Percentiles rank a stretch among this genome's conserved stretches.
Evolutionary conservation across 2,888 invertebrate species (phyloP).

Genomic region (Acrobasis repandana): DNA sequence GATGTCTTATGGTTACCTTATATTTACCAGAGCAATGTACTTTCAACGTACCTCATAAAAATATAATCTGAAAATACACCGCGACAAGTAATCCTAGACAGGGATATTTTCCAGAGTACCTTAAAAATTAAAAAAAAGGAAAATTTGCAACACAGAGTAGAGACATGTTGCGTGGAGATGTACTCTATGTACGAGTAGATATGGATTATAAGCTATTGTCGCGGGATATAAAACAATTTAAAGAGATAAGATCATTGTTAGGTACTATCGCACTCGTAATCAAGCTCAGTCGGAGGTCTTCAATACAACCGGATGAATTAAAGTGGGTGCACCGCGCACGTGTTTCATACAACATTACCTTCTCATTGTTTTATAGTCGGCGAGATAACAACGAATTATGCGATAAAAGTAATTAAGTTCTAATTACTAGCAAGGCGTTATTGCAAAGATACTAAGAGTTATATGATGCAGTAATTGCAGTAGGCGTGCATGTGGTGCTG

Average conservation of each 20-base stretch:
- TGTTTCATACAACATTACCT: not conserved
- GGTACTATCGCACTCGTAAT: not conserved
- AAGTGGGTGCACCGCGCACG: not conserved
- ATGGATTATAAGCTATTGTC: too few relatives aligned
- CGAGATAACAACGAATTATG: slow-evolving; percentile 5
- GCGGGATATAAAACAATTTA: too few relatives aligned
- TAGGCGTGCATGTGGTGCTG: not conserved
- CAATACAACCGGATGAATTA: not conserved
- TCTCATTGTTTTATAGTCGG: slow-evolving; percentile 1
- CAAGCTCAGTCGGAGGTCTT: not conserved
- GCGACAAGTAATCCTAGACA: too few relatives aligned
- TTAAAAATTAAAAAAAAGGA: too few relatives aligned
- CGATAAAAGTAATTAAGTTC: slow-evolving; percentile 18
- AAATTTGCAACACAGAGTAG: too few relatives aligned
- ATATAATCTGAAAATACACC: too few relatives aligned
- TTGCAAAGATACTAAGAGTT: slow-evolving; percentile 4
- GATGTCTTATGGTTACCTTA: too few relatives aligned
- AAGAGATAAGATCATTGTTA: not conserved
- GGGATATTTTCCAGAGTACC: too few relatives aligned
- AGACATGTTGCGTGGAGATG: too few relatives aligned
- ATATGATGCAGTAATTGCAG: not conserved
- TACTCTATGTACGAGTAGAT: too few relatives aligned
- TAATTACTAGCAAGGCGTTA: slow-evolving; percentile 10
- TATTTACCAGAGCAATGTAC: too few relatives aligned
- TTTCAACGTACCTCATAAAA: too few relatives aligned